Percentiles rank a stretch among this genome's conserved stretches.
Conservation (phyloP, 2,888 invertebrate genomes). For the Ethmia dodecea region DNA sequence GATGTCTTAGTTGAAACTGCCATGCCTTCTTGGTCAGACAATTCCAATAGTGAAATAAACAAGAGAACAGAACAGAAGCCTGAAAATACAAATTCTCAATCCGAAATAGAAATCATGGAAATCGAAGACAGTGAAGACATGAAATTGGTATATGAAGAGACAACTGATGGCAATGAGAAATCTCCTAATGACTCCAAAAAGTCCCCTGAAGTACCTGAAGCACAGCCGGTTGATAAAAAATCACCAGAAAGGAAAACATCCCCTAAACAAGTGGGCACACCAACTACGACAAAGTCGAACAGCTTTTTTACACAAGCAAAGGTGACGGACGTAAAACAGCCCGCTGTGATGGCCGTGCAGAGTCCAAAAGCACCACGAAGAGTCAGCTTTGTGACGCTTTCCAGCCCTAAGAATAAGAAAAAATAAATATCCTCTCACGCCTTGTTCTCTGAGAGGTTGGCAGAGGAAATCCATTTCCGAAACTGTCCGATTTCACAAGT, state of each 20-base stretch:
- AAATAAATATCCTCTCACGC: no score
- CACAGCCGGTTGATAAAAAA: conserved; percentile 12
- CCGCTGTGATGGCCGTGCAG: conserved; percentile 30
- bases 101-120: conserved; percentile 25
- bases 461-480: no score
- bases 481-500: no score
- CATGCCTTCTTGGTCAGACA: conserved; percentile 71
- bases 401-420: conserved; percentile 86
- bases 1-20: conserved; percentile 63
- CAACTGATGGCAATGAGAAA: conserved; percentile 23
- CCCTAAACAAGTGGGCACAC: conserved; percentile 13
- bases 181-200: conserved; percentile 1
- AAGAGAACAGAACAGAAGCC: conserved; percentile 58
- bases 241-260: conserved; percentile 15
- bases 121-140: conserved; percentile 77
- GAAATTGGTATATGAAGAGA: conserved; percentile 78
- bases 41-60: conserved; percentile 57
- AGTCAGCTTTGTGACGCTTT: conserved; percentile 85
- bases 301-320: conserved; percentile 53
- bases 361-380: conserved; percentile 80
- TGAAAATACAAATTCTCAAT: background rate
- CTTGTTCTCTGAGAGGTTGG: no score
- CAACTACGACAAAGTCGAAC: conserved; percentile 20
- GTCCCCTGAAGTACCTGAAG: conserved; percentile 19
- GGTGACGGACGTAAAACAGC: conserved; percentile 49